Conservation (phyloP, 1,140 invertebrate species). For the Caenorhabditis briggsae region DNA sequence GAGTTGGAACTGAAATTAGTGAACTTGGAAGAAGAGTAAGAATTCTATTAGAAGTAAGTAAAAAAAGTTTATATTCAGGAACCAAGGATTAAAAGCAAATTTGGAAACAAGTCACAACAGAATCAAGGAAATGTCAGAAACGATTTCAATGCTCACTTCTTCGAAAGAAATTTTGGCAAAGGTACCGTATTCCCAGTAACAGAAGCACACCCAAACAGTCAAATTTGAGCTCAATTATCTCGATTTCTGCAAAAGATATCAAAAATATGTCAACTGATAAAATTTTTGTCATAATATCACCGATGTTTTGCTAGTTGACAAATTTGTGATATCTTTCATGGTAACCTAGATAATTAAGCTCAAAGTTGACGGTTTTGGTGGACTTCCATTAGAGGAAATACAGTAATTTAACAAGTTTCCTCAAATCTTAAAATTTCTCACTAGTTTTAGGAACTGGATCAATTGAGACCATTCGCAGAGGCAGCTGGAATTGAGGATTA, state of each 20-base stretch:
- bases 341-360: too few relatives aligned
- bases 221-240: too few relatives aligned
- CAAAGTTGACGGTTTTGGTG: too few relatives aligned
- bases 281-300: too few relatives aligned
- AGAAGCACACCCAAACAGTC: too few relatives aligned
- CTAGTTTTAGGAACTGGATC: conserved; percentile 51
- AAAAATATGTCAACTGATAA: too few relatives aligned
- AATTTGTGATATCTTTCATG: too few relatives aligned
- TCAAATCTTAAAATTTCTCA: too few relatives aligned
- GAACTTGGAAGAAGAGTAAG: conserved; percentile 30
- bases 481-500: conserved; percentile 45
- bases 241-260: too few relatives aligned
- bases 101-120: conserved; percentile 25
- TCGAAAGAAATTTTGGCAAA: conserved; percentile 42
- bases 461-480: conserved; percentile 57
- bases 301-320: too few relatives aligned
- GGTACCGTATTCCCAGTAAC: background rate
- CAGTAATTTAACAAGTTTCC: background rate
- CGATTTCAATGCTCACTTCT: conserved; percentile 48
- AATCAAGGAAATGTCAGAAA: conserved; percentile 14
- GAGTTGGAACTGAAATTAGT: conserved; percentile 15
- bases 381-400: background rate
- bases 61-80: background rate
- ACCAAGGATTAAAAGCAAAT: background rate
- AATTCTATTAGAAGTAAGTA: too few relatives aligned